These are phyloP conservation scores for Furcifer pardalis DNA, from an alignment of 2,797 vertebrate species.

Conservation along the genomic window DNA sequence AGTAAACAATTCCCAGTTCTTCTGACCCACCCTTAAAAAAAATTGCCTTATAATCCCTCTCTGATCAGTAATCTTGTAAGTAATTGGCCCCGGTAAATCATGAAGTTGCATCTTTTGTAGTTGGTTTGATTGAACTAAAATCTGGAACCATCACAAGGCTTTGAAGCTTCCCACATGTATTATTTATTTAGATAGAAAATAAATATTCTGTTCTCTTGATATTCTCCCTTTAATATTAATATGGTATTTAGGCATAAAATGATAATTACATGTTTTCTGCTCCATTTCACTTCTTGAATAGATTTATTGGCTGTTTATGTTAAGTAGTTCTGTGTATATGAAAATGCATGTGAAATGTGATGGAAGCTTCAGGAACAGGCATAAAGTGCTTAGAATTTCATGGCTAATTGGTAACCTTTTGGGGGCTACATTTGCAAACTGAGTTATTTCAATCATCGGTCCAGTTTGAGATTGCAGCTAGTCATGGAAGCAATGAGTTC, in stretches of 20 bases:
- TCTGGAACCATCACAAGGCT: not conserved
- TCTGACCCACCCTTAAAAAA: not conserved
- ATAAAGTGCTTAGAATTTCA: not conserved
- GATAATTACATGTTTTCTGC: not conserved
- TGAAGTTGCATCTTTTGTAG: conserved; percentile 8
- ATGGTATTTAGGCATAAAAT: not conserved
- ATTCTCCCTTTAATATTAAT: not conserved
- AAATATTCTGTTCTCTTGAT: not conserved
- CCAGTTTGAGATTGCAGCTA: not conserved
- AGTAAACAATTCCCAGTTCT: not conserved
- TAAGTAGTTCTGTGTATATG: not conserved
- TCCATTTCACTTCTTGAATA: not conserved
- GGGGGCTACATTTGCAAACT: conserved; percentile 5
- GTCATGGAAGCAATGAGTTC: not conserved
- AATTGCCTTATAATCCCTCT: not conserved
- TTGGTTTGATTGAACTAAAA: not conserved
- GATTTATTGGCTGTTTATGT: not conserved
- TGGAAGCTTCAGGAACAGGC: not conserved
- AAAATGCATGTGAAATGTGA: not conserved
- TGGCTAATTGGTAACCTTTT: not conserved
- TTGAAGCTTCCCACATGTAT: not conserved
- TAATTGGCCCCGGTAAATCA: not conserved
- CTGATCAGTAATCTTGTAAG: not conserved
- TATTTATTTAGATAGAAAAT: not conserved
- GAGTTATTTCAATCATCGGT: not conserved